Evolutionary conservation across 2,797 vertebrate species (phyloP), one percentile per base, ranked within the genome.

Genomic region (Pseudochromis fuscus): DNA sequence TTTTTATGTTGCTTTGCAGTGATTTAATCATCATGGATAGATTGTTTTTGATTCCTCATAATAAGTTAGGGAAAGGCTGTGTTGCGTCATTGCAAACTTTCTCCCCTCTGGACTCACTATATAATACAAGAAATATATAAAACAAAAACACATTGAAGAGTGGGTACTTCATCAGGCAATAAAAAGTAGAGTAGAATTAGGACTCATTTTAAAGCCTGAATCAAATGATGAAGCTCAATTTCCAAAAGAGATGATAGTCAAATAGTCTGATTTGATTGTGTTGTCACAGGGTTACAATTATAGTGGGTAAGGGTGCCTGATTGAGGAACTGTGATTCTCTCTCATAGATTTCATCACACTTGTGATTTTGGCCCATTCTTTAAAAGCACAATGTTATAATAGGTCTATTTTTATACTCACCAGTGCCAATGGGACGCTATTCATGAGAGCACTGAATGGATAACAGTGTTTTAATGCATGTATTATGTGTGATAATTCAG

Each of bases 1-100:
- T 19, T 19, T 42, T 2, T 1, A 42, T n/a, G 40, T 19, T 19
- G 40, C 18, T 38, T 28, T 23, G 33, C 35, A 49, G 0, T 56
- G 9, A 48, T 44, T 31, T 50, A 21, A 50, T 51, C 23, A 35
- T 49, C 33, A 46, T 40, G 40, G 27, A 1, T 0, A 27, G 65
- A 85, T 89, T 83, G 69, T 74, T 87, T 79, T 91, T 84, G 75
- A 88, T 90, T 90, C 85, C 65, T 59, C 70, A 72, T 31, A 51
- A 37, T 61, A 24, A 49, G 35, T 73, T n/a, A n/a, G n/a, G n/a
- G n/a, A n/a, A n/a, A n/a, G n/a, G n/a, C n/a, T n/a, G n/a, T n/a
- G n/a, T n/a, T n/a, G n/a, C n/a, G n/a, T n/a, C n/a, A n/a, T n/a
- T n/a, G n/a, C n/a, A n/a, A n/a, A n/a, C n/a, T n/a, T n/a, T 56